Evolutionary conservation across 2,888 invertebrate species (phyloP).

Genomic region (Mamestra brassicae): DNA sequence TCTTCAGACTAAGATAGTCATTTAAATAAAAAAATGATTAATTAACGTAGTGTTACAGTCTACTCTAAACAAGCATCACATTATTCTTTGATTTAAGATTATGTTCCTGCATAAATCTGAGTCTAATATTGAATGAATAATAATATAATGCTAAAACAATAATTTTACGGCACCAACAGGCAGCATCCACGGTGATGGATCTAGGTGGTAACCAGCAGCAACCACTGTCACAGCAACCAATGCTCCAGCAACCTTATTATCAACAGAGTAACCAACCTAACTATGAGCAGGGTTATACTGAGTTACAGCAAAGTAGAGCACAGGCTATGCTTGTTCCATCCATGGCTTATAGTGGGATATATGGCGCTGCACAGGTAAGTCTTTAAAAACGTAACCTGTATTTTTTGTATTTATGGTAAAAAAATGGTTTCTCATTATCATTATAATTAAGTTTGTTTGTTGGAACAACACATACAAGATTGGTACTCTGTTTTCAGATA

Average conservation of each 20-base stretch:
- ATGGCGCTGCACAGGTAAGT: constrained; percentile 20
- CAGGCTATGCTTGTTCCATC: neutral
- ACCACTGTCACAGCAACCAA: constrained; percentile 15
- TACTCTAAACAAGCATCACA: no score
- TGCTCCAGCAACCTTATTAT: constrained; percentile 52
- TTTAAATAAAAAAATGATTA: no score
- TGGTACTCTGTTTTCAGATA: neutral
- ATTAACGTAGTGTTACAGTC: no score
- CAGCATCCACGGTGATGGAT: neutral
- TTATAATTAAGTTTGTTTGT: neutral
- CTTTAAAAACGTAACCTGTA: neutral
- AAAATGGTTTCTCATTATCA: no score
- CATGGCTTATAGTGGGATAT: constrained; percentile 4
- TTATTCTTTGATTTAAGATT: no score
- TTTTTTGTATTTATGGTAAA: no score
- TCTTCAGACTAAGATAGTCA: neutral
- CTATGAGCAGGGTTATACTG: constrained; percentile 20
- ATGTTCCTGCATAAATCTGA: no score
- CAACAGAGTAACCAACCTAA: constrained; percentile 46
- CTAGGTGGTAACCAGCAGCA: neutral
- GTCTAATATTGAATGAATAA: neutral
- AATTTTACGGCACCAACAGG: constrained; percentile 18
- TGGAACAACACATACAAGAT: neutral
- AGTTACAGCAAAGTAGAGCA: constrained; percentile 25
- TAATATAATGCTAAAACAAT: neutral